Evolutionary conservation across 2,113 vertebrate genomes (phyloP).

Genomic region (Solenodon paradoxus): DNA sequence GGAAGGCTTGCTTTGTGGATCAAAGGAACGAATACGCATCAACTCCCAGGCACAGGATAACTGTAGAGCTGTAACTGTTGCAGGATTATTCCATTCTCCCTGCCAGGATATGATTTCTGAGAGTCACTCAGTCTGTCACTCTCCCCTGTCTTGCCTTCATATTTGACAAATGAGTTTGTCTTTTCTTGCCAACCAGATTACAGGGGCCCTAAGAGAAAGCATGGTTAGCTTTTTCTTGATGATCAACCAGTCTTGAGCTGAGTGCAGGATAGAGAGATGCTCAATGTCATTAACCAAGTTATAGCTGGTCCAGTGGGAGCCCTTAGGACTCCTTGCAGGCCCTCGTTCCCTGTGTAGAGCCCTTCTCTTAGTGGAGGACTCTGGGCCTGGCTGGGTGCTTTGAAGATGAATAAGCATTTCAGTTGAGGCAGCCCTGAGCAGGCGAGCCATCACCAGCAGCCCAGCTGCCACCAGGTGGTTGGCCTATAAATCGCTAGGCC

Average conservation of each 20-base stretch:
- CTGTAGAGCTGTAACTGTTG: neutral
- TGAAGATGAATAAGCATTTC: slow-evolving; percentile 26
- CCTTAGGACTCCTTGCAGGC: neutral
- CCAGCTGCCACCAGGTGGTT: slow-evolving; percentile 52
- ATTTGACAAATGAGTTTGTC: neutral
- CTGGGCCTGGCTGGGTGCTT: neutral
- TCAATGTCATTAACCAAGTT: neutral
- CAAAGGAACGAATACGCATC: neutral
- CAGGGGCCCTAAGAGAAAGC: neutral
- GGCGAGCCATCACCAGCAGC: neutral
- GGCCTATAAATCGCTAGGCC: slow-evolving; percentile 66
- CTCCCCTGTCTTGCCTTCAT: neutral
- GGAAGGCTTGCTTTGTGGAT: neutral
- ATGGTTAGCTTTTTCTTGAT: neutral
- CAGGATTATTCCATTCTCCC: neutral
- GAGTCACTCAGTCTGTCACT: neutral
- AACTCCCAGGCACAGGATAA: neutral
- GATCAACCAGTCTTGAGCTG: neutral
- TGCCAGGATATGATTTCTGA: neutral
- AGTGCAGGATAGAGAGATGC: neutral
- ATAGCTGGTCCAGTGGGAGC: neutral
- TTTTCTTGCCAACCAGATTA: neutral
- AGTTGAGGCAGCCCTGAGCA: neutral
- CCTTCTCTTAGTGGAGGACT: neutral
- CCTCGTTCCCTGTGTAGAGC: too few species aligned